Evolutionary conservation across 2,888 invertebrate genomes (phyloP), one percentile per base, ranked within the genome.

Genomic region (Lepidonotus clava): DNA sequence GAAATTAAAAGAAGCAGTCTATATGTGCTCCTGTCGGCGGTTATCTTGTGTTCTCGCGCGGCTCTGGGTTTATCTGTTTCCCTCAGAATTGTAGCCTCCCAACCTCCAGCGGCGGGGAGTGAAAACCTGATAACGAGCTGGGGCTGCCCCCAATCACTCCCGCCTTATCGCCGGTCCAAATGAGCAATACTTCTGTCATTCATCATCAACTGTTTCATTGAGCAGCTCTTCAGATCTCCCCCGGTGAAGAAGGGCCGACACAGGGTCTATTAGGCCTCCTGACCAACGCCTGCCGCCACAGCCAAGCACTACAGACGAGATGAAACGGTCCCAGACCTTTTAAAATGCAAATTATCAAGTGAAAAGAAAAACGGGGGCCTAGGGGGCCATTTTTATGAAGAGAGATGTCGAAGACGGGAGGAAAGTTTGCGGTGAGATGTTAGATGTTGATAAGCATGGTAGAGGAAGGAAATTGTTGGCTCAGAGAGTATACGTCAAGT

Each of bases 141-240:
- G 28, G 46, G 80, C 80, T 0, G 41, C 46, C 41, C 41, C 80
- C 80, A 41, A 80, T 80, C 80, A 80, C 80, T 34, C 32, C 6
- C 14, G 28, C 46, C 80, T 80, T 80, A 80, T 80, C 80, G 8
- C 80, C 41, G 34, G 46, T 28, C 80, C 51, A 80, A 80, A 80
- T 80, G 80, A 80, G 80, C 80, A 80, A 46, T 46, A 80, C 46
- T 80, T 51, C 80, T 51, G 80, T 80, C 80, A 80, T 24, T 41
- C 51, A 80, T 24, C 80, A 80, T 80, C 80, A 24, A 41, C 41
- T 46, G 51, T 51, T 80, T 41, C 24, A 34, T 6, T 14, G 28
- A 14, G 28, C 2, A 36, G 71, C 71, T 71, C 36, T 71, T n/a
- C n/a, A n/a, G n/a, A n/a, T n/a, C n/a, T n/a, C 46, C 46, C 46